phyloP scores from a whole-genome alignment of 2,888 invertebrate species.

The Tetropium fuscum region DNA sequence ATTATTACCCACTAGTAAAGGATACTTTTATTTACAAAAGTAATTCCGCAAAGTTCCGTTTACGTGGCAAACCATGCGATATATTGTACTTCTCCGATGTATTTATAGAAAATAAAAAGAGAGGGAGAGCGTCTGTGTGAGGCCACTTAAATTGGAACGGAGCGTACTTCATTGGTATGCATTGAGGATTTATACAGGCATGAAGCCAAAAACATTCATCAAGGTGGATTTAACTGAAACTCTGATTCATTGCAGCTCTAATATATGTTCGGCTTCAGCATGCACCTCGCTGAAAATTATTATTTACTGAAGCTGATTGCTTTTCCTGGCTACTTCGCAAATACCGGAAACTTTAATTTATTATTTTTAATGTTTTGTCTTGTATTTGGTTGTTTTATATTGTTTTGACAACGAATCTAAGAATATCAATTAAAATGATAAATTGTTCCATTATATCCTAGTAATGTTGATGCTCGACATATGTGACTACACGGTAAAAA shows the following conservation, averaged over 20 bases:
- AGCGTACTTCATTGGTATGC: constrained; percentile 68
- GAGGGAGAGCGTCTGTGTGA: constrained; percentile 53
- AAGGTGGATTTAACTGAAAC: constrained; percentile 69
- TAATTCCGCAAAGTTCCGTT: constrained; percentile 19
- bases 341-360: constrained; percentile 47
- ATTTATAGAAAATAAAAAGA: constrained; percentile 49
- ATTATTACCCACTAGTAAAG: constrained; percentile 33
- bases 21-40: constrained; percentile 31
- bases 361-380: constrained; percentile 38
- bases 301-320: constrained; percentile 64
- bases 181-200: constrained; percentile 69
- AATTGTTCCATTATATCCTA: neutral
- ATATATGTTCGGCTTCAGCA: constrained; percentile 66
- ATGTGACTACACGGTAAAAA: no score
- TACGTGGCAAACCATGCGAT: constrained; percentile 25
- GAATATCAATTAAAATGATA: constrained; percentile 7
- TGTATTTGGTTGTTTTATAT: constrained; percentile 14
- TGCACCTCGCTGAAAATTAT: constrained; percentile 63
- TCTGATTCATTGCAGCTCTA: constrained; percentile 67
- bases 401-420: constrained; percentile 10
- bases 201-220: constrained; percentile 69
- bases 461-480: no score
- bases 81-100: constrained; percentile 28
- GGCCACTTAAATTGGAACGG: constrained; percentile 59
- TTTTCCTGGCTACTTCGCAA: constrained; percentile 55